A percentile compares a stretch with the other conserved stretches of the same genome.
Conservation (phyloP, 2,888 invertebrate genomes). For the Epistrophe eligans region DNA sequence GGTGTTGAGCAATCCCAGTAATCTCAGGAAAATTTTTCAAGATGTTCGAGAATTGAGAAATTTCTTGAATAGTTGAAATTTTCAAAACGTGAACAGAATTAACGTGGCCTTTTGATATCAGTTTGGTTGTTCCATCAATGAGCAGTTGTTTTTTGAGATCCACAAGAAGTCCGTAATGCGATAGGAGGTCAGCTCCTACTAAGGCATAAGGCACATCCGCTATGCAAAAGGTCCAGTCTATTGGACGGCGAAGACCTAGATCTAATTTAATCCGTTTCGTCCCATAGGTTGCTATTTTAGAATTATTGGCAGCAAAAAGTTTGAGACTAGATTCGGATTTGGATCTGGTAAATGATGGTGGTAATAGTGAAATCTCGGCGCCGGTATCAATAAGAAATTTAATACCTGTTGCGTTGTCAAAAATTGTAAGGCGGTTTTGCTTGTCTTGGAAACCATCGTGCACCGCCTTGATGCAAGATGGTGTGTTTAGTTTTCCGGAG, state of each 20-base stretch:
- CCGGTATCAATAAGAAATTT: too few species aligned
- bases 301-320: too few species aligned
- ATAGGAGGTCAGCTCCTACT: background rate
- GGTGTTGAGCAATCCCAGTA: background rate
- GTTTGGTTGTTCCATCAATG: background rate
- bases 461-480: background rate
- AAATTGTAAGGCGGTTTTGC: background rate
- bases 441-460: background rate
- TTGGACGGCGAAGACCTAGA: too few species aligned
- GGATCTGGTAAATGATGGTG: too few species aligned
- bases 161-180: background rate
- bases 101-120: background rate
- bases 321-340: too few species aligned
- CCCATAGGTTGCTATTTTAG: too few species aligned
- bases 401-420: background rate
- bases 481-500: background rate
- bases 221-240: too few species aligned
- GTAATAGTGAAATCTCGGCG: too few species aligned
- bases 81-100: too few species aligned
- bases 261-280: too few species aligned
- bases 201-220: background rate
- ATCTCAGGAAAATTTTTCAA: background rate
- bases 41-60: background rate
- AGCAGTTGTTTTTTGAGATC: slow-evolving; percentile 1
- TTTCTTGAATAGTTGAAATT: background rate